Evolutionary conservation across 2,888 invertebrate genomes (phyloP), one percentile per base, ranked within the genome.

Genomic region (Dinocampus coccinellae): DNA sequence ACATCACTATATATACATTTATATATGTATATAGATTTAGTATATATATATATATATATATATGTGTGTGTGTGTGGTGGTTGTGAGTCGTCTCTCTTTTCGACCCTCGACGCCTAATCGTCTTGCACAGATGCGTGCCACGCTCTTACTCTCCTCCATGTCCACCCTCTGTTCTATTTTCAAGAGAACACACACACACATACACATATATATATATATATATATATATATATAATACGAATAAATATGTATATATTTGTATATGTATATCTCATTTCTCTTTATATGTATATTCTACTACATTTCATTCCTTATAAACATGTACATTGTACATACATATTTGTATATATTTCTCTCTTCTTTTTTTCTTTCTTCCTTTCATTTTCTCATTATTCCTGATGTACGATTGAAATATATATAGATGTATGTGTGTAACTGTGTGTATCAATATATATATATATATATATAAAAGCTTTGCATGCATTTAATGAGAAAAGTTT

Each of bases 91-190:
- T 68, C 60, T 63, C 71, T 39, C 71, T 74, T 75, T 73, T 65
- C 76, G 65, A 72, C 77, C 69, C 76, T 36, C 62, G 63, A 76
- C 80, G 75, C 80, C 81, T 84, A 85, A 85, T 85, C 84, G 84
- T 81, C 80, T 83, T 80, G 84, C 84, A 83, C 85, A 86, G 85
- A 86, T 85, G 85, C 82, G 83, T 81, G 81, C 81, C 81, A 75
- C 76, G 78, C 76, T 74, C 73, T 66, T 64, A 69, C 69, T 71
- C 70, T 34, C 55, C 58, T 58, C 33, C 13, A 29, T 33, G 47
- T 47, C 47, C 47, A 47, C 47, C 47, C 47, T 16, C 7, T 9
- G 16, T 47, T 16, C 47, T 3, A 47, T 47, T 47, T 47, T n/a
- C 47, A 47, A 47, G 16, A 47, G 16, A 47, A 7, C 16, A 16